Conservation (phyloP, 2,113 vertebrate genomes). For the Cynocephalus volans region DNA sequence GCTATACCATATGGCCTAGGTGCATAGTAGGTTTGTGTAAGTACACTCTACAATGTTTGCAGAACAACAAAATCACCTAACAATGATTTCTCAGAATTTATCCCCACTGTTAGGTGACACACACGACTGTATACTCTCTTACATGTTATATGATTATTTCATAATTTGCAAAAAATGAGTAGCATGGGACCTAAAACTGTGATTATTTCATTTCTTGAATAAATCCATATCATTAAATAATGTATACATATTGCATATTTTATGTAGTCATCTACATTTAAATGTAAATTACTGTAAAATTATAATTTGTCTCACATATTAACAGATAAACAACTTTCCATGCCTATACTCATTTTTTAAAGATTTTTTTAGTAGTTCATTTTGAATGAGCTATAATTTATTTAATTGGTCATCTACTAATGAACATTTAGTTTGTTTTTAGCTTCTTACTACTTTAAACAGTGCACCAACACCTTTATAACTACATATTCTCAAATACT, state of each 20-base stretch:
- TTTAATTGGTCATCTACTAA: not conserved
- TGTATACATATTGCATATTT: not conserved
- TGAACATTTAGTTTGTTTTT: not conserved
- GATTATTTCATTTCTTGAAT: not conserved
- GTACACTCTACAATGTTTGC: too few species aligned
- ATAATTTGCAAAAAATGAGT: not conserved
- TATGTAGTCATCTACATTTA: not conserved
- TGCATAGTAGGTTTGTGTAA: too few species aligned
- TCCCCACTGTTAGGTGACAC: too few species aligned
- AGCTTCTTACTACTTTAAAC: not conserved
- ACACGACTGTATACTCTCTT: not conserved
- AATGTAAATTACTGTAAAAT: not conserved
- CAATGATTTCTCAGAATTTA: too few species aligned
- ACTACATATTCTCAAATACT: not conserved
- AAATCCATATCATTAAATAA: not conserved
- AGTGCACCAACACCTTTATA: not conserved
- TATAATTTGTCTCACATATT: not conserved
- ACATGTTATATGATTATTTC: not conserved
- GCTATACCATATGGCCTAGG: too few species aligned
- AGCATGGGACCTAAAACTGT: not conserved
- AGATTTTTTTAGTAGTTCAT: not conserved
- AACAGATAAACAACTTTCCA: not conserved
- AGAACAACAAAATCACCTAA: too few species aligned
- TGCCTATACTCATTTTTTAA: not conserved
- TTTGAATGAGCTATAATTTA: not conserved